A percentile compares a stretch with the other conserved stretches of the same genome.
These are phyloP conservation scores for Malurus leucopterus DNA, from an alignment of 2,797 vertebrate species.

Conservation along the genomic window DNA sequence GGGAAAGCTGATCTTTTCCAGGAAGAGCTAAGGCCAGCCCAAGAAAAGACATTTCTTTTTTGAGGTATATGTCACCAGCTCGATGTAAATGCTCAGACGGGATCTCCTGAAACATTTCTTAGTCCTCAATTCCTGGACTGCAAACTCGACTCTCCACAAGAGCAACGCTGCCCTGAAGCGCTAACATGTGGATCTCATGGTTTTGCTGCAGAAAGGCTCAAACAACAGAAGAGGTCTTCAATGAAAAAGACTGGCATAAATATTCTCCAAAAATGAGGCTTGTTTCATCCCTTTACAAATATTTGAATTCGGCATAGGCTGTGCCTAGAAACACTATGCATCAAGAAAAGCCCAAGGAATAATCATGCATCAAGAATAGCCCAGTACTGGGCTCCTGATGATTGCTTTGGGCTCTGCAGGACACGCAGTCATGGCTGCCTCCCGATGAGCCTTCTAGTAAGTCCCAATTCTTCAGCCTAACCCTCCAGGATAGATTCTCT, in stretches of 20 bases:
- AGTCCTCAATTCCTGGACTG: neutral
- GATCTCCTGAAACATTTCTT: neutral
- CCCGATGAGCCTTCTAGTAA: neutral
- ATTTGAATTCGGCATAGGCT: neutral
- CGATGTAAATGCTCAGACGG: neutral
- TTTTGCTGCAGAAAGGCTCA: neutral
- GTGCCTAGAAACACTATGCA: neutral
- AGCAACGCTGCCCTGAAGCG: neutral
- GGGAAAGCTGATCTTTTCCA: conserved; percentile 20
- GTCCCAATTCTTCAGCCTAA: neutral
- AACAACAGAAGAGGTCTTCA: neutral
- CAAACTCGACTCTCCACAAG: neutral
- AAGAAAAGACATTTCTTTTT: neutral
- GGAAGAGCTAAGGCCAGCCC: neutral
- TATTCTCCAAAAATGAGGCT: neutral
- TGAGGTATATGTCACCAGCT: neutral
- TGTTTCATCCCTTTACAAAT: neutral
- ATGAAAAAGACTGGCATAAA: neutral
- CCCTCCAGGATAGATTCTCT: neutral
- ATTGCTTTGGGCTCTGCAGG: neutral
- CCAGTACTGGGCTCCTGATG: neutral
- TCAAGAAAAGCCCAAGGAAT: neutral
- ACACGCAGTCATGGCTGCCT: neutral
- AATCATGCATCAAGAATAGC: neutral
- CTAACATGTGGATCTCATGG: neutral